Conservation (phyloP, 1,140 invertebrate genomes). For the Heterodera carotae region DNA sequence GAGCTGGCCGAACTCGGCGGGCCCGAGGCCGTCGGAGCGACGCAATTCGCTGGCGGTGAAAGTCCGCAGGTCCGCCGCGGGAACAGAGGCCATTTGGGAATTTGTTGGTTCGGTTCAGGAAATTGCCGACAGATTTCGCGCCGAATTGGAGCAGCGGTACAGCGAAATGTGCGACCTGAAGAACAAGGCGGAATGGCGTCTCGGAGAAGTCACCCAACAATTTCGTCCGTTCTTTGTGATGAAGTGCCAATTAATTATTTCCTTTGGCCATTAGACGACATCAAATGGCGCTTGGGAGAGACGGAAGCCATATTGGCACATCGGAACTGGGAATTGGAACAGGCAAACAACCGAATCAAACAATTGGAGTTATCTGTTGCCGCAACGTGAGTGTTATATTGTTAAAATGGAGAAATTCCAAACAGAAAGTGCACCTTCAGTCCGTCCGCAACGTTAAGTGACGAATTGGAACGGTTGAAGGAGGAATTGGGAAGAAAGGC, state of each 20-base stretch:
- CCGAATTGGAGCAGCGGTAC: conserved; percentile 33
- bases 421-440: not conserved
- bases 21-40: not conserved
- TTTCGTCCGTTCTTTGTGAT: not conserved
- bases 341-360: conserved; percentile 40
- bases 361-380: conserved; percentile 35
- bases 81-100: not conserved
- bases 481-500: conserved; percentile 27
- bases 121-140: not conserved
- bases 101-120: not conserved
- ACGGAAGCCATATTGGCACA: conserved; percentile 35
- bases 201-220: conserved; percentile 39
- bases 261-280: conserved; percentile 1
- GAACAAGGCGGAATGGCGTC: conserved; percentile 40
- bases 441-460: conserved; percentile 21
- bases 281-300: conserved; percentile 34
- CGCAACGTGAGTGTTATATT: conserved; percentile 31
- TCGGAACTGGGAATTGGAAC: conserved; percentile 38
- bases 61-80: not conserved
- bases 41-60: conserved; percentile 3
- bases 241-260: not conserved
- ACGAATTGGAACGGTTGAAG: conserved; percentile 38
- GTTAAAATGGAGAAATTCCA: conserved; percentile 1
- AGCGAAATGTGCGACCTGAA: conserved; percentile 28
- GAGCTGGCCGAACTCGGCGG: conserved; percentile 15